Evolutionary conservation across 2,113 vertebrate species (phyloP).

Genomic region (Dascyllus trimaculatus): DNA sequence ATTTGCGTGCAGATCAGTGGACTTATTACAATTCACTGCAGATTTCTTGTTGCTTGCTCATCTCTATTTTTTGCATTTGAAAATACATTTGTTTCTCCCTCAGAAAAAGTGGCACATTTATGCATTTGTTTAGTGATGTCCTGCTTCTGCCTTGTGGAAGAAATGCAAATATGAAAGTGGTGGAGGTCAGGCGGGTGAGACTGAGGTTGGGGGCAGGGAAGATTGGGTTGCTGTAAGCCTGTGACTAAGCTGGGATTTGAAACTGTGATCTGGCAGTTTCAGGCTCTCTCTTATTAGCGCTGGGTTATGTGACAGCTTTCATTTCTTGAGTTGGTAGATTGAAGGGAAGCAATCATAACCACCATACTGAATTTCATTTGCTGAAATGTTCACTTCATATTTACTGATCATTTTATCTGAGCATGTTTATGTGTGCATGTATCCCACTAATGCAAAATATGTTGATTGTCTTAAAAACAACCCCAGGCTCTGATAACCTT

Average conservation of each 20-base stretch:
- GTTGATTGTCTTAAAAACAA: conserved; percentile 10
- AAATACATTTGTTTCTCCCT: background rate
- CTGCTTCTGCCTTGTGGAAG: conserved; percentile 22
- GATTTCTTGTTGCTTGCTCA: background rate
- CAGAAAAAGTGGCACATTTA: background rate
- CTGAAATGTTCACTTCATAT: conserved; percentile 7
- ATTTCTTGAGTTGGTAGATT: conserved; percentile 51
- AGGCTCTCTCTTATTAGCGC: conserved; percentile 47
- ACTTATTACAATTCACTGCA: background rate
- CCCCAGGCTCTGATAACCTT: conserved; percentile 88
- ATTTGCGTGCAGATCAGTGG: background rate
- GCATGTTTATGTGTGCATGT: background rate
- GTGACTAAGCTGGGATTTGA: conserved; percentile 82
- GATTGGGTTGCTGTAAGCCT: conserved; percentile 77
- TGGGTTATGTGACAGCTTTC: conserved; percentile 42
- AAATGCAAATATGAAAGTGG: conserved; percentile 49
- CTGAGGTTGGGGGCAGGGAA: conserved; percentile 64
- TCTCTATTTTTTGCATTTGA: background rate
- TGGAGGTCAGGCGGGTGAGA: conserved; percentile 42
- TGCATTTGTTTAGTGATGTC: background rate
- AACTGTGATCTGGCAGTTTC: conserved; percentile 80
- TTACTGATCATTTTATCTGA: background rate
- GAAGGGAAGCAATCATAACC: conserved; percentile 31
- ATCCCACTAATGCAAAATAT: conserved; percentile 1
- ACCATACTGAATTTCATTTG: conserved; percentile 40